phyloP scores from a whole-genome alignment of 2,888 invertebrate species.

The Bugula neritina region DNA sequence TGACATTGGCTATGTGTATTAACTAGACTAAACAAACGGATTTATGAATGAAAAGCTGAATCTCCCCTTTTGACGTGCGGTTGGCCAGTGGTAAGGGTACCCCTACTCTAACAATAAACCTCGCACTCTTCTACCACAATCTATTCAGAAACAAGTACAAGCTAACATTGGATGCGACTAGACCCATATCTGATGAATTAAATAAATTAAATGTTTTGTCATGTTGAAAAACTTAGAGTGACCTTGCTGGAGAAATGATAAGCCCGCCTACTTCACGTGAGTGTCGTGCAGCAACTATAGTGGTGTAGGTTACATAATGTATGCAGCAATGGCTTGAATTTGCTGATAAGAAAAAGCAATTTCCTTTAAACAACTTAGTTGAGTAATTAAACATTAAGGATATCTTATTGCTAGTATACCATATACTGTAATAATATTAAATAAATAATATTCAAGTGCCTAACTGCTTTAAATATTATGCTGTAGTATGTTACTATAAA shows the following conservation, averaged over 20 bases:
- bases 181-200: neutral
- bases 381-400: too few species aligned
- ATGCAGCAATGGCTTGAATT: too few species aligned
- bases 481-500: too few species aligned
- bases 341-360: too few species aligned
- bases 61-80: neutral
- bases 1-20: constrained; percentile 12
- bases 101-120: constrained; percentile 14
- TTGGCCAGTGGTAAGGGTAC: neutral
- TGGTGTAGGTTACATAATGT: too few species aligned
- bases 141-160: constrained; percentile 7
- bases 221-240: neutral
- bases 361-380: too few species aligned
- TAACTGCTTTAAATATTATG: too few species aligned
- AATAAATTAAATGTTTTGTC: neutral
- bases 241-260: neutral
- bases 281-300: too few species aligned
- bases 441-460: too few species aligned
- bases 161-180: constrained; percentile 12
- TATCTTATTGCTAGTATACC: too few species aligned
- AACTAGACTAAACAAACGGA: constrained; percentile 25
- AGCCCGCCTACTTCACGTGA: neutral
- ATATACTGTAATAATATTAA: too few species aligned
- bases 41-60: constrained; percentile 14
- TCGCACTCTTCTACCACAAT: constrained; percentile 20